phyloP scores from a whole-genome alignment of 1,140 invertebrate species.

The Drosophila tristis region DNA sequence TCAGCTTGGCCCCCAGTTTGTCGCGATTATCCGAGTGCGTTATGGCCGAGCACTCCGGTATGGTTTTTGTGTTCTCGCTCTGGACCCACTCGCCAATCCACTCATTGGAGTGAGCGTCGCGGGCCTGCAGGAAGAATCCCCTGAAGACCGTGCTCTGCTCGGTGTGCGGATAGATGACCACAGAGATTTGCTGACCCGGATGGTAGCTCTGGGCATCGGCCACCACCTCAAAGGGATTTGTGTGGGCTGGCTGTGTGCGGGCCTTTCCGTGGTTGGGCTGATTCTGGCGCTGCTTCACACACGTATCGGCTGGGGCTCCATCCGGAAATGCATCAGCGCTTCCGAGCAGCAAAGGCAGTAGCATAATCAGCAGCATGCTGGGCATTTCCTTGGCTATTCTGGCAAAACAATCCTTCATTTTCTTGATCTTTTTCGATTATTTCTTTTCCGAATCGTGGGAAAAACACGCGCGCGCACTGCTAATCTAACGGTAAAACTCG shows the following conservation, averaged over 20 bases:
- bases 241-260: constrained; percentile 86
- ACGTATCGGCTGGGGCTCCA: constrained; percentile 91
- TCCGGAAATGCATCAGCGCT: constrained; percentile 87
- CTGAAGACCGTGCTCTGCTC: constrained; percentile 86
- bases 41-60: constrained; percentile 91
- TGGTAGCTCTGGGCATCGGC: constrained; percentile 87
- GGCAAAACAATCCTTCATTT: constrained; percentile 39
- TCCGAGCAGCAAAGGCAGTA: constrained; percentile 14
- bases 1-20: constrained; percentile 89
- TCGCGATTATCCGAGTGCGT: constrained; percentile 91
- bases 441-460: constrained; percentile 33
- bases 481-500: constrained; percentile 69
- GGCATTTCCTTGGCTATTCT: constrained; percentile 26
- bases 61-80: constrained; percentile 89
- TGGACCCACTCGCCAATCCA: constrained; percentile 90
- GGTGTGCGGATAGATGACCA: constrained; percentile 64
- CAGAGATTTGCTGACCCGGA: constrained; percentile 87
- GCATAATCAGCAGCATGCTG: constrained; percentile 8
- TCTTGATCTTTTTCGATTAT: neutral
- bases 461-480: constrained; percentile 53
- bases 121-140: constrained; percentile 92
- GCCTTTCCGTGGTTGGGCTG: constrained; percentile 90
- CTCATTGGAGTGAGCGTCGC: constrained; percentile 88
- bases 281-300: constrained; percentile 89
- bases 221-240: constrained; percentile 88